Evolutionary conservation across 2,797 vertebrate genomes (phyloP).

Genomic region (Manis javanica): DNA sequence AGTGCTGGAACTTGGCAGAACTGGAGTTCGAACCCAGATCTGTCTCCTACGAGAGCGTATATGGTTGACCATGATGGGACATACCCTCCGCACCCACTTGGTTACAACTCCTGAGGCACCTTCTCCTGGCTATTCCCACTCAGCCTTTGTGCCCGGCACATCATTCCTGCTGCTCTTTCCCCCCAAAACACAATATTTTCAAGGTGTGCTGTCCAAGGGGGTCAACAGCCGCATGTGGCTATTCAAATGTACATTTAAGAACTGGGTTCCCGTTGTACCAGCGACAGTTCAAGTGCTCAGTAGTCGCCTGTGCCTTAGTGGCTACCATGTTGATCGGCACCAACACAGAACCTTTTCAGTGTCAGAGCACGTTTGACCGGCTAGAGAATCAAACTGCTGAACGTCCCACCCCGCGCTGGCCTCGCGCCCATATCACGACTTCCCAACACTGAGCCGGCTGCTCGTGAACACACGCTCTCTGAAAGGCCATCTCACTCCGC

Average conservation of each 20-base stretch:
- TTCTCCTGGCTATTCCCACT: background rate
- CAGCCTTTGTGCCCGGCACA: background rate
- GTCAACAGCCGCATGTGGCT: background rate
- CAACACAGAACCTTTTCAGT: background rate
- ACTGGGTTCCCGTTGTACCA: background rate
- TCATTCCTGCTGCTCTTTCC: background rate
- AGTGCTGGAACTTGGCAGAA: background rate
- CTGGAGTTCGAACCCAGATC: background rate
- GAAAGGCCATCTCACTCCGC: background rate
- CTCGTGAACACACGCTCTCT: background rate
- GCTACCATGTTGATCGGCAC: background rate
- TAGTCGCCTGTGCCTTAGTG: background rate
- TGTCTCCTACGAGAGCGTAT: background rate
- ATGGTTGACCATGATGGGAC: background rate
- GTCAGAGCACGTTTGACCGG: background rate
- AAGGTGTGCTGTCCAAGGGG: background rate
- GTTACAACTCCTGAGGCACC: background rate
- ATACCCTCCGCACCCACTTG: background rate
- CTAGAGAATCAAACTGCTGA: background rate
- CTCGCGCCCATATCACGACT: background rate
- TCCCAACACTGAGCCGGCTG: background rate
- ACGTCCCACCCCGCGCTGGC: background rate
- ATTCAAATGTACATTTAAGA: constrained; percentile 34
- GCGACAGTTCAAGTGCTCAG: background rate
- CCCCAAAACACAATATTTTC: background rate